Conservation (phyloP, 1,140 invertebrate species). For the Lordiphosa collinella region DNA sequence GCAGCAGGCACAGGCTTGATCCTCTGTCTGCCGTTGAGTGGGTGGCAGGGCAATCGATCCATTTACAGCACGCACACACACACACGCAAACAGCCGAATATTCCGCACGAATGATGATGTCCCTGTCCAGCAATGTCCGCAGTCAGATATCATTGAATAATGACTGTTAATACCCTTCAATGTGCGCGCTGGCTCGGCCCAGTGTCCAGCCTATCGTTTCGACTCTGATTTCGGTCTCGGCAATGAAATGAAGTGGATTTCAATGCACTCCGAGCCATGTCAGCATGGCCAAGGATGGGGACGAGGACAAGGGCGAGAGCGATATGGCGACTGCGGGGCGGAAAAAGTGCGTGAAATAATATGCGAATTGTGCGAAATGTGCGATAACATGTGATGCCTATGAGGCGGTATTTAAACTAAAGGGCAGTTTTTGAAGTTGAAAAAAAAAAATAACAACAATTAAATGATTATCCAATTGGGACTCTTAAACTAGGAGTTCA, state of each 20-base stretch:
- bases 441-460: too few species aligned
- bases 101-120: slow-evolving; percentile 74
- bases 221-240: slow-evolving; percentile 34
- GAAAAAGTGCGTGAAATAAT: slow-evolving; percentile 53
- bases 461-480: too few species aligned
- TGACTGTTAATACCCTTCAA: slow-evolving; percentile 80
- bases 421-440: too few species aligned
- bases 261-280: slow-evolving; percentile 61
- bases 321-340: neutral
- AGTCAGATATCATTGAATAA: slow-evolving; percentile 79
- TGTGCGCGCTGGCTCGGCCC: slow-evolving; percentile 36
- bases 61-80: slow-evolving; percentile 41
- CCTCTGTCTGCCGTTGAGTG: slow-evolving; percentile 30
- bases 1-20: slow-evolving; percentile 48
- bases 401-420: neutral
- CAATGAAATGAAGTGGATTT: slow-evolving; percentile 70
- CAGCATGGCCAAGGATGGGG: slow-evolving; percentile 21
- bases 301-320: slow-evolving; percentile 10
- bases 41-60: slow-evolving; percentile 54
- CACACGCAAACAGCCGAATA: slow-evolving; percentile 33
- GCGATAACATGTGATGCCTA: slow-evolving; percentile 29
- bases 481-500: too few species aligned
- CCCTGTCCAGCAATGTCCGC: slow-evolving; percentile 72
- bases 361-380: slow-evolving; percentile 68
- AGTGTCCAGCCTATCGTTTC: slow-evolving; percentile 7